Conservation (phyloP, 2,797 vertebrate species). For the Loriculus beryllinus region DNA sequence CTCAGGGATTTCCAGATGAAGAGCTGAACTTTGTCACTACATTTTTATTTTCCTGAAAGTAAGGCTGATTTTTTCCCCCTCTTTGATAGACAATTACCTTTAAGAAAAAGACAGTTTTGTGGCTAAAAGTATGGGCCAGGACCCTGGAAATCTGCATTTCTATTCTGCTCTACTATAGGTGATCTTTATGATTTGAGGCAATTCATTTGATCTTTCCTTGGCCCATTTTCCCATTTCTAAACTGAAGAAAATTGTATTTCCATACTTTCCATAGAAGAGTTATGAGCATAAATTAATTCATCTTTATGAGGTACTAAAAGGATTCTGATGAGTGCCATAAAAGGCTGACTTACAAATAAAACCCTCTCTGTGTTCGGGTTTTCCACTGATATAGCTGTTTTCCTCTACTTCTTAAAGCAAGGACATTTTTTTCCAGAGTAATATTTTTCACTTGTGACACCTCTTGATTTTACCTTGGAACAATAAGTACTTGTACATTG, state of each 20-base stretch:
- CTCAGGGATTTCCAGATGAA: neutral
- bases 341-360: conserved; percentile 27
- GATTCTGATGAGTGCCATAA: conserved; percentile 11
- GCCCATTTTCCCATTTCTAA: neutral
- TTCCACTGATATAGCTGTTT: conserved; percentile 25
- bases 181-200: neutral
- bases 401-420: neutral
- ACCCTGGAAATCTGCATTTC: neutral
- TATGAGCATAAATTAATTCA: conserved; percentile 14
- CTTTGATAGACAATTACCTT: neutral
- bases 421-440: neutral
- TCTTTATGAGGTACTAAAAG: conserved; percentile 29
- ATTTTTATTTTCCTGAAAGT: neutral
- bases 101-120: neutral
- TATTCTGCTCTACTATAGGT: neutral
- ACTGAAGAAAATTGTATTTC: neutral
- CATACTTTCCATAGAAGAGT: neutral
- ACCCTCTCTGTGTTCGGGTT: neutral
- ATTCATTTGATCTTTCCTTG: neutral
- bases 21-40: neutral
- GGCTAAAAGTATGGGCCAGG: neutral
- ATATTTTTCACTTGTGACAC: conserved; percentile 37
- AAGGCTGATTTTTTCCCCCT: neutral
- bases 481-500: conserved; percentile 42
- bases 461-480: conserved; percentile 41